phyloP scores from a whole-genome alignment of 2,113 vertebrate genomes.

The Bubalus kerabau region DNA sequence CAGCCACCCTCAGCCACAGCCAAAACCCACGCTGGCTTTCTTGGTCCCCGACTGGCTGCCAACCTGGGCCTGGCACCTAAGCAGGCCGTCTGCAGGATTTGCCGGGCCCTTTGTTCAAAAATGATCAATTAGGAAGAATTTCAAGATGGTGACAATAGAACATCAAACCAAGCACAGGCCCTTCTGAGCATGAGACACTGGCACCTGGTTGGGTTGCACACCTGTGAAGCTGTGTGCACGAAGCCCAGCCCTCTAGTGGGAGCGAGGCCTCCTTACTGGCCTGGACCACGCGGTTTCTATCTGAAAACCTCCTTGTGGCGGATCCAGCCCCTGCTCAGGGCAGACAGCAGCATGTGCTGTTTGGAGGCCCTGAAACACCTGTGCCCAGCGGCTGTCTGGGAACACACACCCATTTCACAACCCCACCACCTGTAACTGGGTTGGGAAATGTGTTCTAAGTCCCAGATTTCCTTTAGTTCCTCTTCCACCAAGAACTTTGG shows the following conservation, averaged over 20 bases:
- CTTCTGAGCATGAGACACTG: fast-evolving
- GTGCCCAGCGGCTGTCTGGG: neutral
- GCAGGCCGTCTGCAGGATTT: neutral
- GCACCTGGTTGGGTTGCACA: fast-evolving
- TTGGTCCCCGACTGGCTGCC: neutral
- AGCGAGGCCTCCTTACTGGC: neutral
- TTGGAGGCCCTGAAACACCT: neutral
- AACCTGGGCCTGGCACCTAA: neutral
- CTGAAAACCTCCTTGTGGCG: neutral
- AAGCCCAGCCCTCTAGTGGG: neutral
- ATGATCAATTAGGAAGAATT: neutral
- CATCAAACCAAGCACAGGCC: neutral
- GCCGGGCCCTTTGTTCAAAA: neutral
- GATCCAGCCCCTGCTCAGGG: neutral
- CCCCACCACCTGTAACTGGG: neutral
- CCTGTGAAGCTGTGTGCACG: fast-evolving
- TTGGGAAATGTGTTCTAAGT: neutral
- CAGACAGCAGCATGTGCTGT: neutral
- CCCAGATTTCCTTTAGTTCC: neutral
- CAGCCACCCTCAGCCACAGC: neutral
- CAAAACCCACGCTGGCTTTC: neutral
- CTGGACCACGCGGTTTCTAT: neutral
- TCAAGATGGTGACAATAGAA: neutral
- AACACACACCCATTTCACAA: constrained; percentile 38
- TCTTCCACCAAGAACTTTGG: neutral